A percentile compares a stretch with the other conserved stretches of the same genome.
phyloP scores from a whole-genome alignment of 2,888 invertebrate species.

The Selenia dentaria region DNA sequence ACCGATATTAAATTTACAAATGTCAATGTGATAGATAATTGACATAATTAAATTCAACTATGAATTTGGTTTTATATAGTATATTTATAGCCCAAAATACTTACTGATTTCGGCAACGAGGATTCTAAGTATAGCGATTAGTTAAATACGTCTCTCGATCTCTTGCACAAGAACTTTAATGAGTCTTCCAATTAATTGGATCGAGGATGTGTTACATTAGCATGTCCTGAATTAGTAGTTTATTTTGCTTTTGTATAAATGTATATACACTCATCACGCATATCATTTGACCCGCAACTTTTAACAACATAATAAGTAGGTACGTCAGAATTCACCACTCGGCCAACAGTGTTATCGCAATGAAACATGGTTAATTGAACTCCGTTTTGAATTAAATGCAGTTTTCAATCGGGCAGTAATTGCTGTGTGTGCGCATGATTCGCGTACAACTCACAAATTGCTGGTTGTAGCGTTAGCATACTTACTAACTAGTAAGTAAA shows the following conservation, averaged over 20 bases:
- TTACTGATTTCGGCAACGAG: too few species aligned
- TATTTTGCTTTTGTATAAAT: not conserved
- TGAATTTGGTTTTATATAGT: too few species aligned
- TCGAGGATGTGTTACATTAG: not conserved
- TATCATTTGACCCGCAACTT: constrained; percentile 5
- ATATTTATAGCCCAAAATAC: too few species aligned
- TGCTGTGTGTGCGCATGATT: constrained; percentile 45
- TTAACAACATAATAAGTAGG: constrained; percentile 8
- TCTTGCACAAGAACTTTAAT: too few species aligned
- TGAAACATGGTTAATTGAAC: constrained; percentile 25
- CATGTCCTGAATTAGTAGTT: not conserved
- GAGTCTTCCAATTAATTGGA: not conserved
- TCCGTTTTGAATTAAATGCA: constrained; percentile 34
- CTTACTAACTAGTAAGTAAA: not conserved
- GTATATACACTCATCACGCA: constrained; percentile 1
- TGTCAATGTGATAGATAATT: too few species aligned
- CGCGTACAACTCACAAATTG: constrained; percentile 53
- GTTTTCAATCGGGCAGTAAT: constrained; percentile 58
- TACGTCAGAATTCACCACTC: constrained; percentile 10
- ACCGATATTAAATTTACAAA: too few species aligned
- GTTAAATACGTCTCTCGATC: too few species aligned
- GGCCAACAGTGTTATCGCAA: constrained; percentile 26
- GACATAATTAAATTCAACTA: too few species aligned
- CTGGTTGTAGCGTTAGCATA: constrained; percentile 39
- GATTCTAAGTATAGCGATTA: too few species aligned